Base-by-base conservation (phyloP, 2,113 vertebrate genomes). In the Chloebia gouldiae region DNA sequence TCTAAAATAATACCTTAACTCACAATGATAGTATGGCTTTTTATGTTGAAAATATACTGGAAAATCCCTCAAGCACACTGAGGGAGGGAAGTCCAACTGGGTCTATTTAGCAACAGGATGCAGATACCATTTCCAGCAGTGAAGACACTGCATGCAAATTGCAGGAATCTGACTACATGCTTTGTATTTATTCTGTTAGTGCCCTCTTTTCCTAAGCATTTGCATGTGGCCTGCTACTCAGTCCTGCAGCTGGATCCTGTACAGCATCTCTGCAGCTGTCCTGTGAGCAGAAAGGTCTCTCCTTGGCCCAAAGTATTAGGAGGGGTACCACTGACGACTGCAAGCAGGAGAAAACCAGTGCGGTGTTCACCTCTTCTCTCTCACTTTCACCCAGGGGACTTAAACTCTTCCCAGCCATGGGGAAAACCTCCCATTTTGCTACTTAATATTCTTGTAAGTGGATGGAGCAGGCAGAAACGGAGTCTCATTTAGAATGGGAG, bases 321-420 rank as follows among this genome's bases (percentile, higher is more conserved):
- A 73, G 13, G 9, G 44, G 5, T 2, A 70, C 13, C 25, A 10
- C 49, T 42, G 64, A 59, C n/a, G 37, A 56, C 23, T 8, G 11
- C 68, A 51, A 56, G 25, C 0, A 0, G 33, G 30, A 65, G 42
- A 33, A 44, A 78, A 70, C 1, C 1, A 71, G 40, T 4, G 23
- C 25, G 39, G 15, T 11, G n/a, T 23, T 63, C 2, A 7, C 28
- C 37, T 42, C 50, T 40, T 51, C 31, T 51, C 72, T 78, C 31
- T 23, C 75, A 65, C 31, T 53, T 47, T 28, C 31, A 86, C n/a
- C 3, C 18, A 81, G 19, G 10, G 19, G 77, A 56, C 50, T 51
- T 47, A 80, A 69, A 57, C 12, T 60, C 61, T 49, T 56, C 54
- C 53, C 24, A 68, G 51, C 3, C 49, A 56, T 1, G 13, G 14